Evolutionary conservation across 1,140 invertebrate genomes (phyloP), one percentile per base, ranked within the genome.

Genomic region (Arion vulgaris): DNA sequence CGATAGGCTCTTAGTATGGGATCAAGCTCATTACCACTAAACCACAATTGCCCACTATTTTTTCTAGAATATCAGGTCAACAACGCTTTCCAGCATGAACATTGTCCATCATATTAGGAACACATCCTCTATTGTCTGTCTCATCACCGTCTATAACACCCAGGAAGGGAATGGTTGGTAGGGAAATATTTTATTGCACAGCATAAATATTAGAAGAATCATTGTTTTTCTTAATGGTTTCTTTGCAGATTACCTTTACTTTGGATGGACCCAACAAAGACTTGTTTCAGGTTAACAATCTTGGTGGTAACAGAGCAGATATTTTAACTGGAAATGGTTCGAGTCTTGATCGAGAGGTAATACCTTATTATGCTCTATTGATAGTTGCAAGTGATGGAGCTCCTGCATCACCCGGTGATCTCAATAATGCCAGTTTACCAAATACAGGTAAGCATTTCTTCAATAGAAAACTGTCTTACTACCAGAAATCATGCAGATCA

Each of bases 331-430:
- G 15, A 36, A 15, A 17, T 9, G 7, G 2, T 13, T 4, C 15
- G 36, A 41, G 17, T 19, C n/a, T 80, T 41, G 78, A 80, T 51
- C 34, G 78, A 36, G 78, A 80, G 51, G 32, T 0, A 28, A 0
- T 41, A 15, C 11, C 23, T 36, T 15, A n/a, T 4, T 80, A 71
- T 34, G 1, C 28, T 38, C 17, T 80, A 26, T 19, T 13, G 45
- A 32, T 80, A 32, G 26, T 28, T n/a, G 78, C 78, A 38, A 4
- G 32, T 9, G 78, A 80, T 57, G 78, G 78, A 34, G 78, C 76
- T 17, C 76, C 76, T 1, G 13, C 53, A 38, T 49, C 76, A 23
- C 41, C 39, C 9, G 45, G 32, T 76, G 45, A 49, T 57, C 2
- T 13, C 1, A 53, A 0, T 39, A 39, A 73, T 23, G 1, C 11